Conservation (phyloP, 2,797 vertebrate genomes). For the Amazona finschi region DNA sequence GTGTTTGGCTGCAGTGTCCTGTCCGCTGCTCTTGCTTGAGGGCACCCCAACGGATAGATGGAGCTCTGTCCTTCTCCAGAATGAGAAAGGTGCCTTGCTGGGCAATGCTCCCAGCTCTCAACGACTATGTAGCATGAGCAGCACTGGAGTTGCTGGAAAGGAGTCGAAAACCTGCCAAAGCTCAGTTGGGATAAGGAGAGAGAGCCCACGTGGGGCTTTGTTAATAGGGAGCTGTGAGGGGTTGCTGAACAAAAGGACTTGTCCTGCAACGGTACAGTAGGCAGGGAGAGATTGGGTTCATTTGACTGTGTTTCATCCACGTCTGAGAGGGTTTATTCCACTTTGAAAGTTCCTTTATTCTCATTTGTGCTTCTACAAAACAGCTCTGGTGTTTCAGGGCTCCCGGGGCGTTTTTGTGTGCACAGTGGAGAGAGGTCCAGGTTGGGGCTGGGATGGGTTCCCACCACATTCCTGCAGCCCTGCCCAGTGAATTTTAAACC, state of each 20-base stretch:
- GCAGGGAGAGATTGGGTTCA: background rate
- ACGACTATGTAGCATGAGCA: accelerated
- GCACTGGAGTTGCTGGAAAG: background rate
- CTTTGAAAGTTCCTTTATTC: slow-evolving; percentile 35
- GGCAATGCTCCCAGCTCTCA: background rate
- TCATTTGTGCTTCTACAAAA: background rate
- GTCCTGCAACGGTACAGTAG: slow-evolving; percentile 4
- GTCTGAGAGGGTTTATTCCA: background rate
- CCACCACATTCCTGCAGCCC: background rate
- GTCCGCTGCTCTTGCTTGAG: accelerated
- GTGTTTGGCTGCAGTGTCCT: accelerated
- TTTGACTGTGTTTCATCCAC: slow-evolving; percentile 3
- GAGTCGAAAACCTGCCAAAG: background rate
- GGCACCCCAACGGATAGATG: accelerated
- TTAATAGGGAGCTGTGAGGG: background rate
- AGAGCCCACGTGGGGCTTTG: accelerated
- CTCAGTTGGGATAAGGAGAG: background rate
- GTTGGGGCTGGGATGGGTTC: background rate
- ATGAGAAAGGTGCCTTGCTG: background rate
- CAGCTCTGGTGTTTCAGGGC: background rate
- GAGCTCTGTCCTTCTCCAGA: background rate
- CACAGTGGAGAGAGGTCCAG: background rate
- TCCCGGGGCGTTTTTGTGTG: background rate
- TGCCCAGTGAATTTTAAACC: background rate
- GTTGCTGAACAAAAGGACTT: slow-evolving; percentile 15